Evolutionary conservation across 2,113 vertebrate genomes (phyloP), one percentile per base, ranked within the genome.

Genomic region (Pomatostomus ruficeps): DNA sequence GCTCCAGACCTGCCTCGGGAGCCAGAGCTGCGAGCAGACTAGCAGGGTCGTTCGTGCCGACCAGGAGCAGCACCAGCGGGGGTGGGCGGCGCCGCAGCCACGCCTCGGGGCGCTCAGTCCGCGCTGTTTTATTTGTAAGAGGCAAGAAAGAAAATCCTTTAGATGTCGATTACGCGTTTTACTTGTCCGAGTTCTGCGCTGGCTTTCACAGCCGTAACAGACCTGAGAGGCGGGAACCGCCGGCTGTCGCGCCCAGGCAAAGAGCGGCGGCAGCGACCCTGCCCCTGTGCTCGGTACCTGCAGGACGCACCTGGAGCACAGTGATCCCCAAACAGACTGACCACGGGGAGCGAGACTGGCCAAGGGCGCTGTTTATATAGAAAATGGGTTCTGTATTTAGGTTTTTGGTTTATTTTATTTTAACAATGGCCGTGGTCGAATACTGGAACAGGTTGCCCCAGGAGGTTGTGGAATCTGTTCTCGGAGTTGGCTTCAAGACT

Each of bases 231-330:
- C 52, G 4, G 48, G 24, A 36, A 14, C 25, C 1, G 6, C 54
- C 12, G 52, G 18, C 6, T 17, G 51, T 9, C 8, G 3, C 2
- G 1, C n/a, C 54, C 29, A 1, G 33, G 35, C 22, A 6, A 24
- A 42, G 35, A 2, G 0, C 3, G 5, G 51, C 45, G 12, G 18
- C 42, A 2, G 43, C 6, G 1, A 10, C 18, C 45, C 26, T 16
- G 33, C 7, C 49, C 29, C 10, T 3, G 10, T 6, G n/a, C 31
- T 12, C 11, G 7, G 52, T 4, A 1, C 49, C n/a, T 13, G 38
- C 15, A 2, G 15, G 28, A 6, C 1, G 0, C 11, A 0, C 2
- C 55, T 3, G 63, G 18, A 29, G 36, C 4, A 2, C n/a, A 0
- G 18, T 0, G 31, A 2, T 14, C 1, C 11, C 23, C 51, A 2